Percentiles rank a stretch among this genome's conserved stretches.
Conservation (phyloP, 1,140 invertebrate species). For the Aphelenchoides fujianensis region DNA sequence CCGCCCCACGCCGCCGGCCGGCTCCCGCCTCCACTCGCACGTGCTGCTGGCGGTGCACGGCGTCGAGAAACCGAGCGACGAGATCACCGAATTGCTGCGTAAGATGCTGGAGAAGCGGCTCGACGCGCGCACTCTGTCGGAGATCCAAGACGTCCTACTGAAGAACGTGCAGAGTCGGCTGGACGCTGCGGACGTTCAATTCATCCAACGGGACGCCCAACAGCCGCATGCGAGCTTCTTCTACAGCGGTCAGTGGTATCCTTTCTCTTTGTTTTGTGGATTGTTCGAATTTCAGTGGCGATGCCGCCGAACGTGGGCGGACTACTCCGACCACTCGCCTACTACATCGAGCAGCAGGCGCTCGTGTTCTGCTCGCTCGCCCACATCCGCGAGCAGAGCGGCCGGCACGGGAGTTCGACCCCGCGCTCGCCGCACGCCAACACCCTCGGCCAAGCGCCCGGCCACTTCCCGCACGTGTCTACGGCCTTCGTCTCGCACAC, state of each 20-base stretch:
- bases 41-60: constrained; percentile 43
- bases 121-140: constrained; percentile 30
- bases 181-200: constrained; percentile 34
- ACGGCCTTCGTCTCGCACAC: constrained; percentile 30
- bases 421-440: too few relatives aligned
- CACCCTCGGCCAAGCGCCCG: too few relatives aligned
- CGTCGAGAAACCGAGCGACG: constrained; percentile 32
- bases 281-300: too few relatives aligned
- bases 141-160: constrained; percentile 44
- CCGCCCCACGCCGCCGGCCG: background rate
- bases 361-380: constrained; percentile 40
- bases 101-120: constrained; percentile 37
- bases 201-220: constrained; percentile 45
- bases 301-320: background rate
- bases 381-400: constrained; percentile 49
- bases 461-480: too few relatives aligned
- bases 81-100: constrained; percentile 37
- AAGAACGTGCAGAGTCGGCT: constrained; percentile 47
- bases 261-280: too few relatives aligned
- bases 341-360: constrained; percentile 42
- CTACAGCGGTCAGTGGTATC: too few relatives aligned
- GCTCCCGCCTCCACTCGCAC: background rate
- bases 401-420: constrained; percentile 12
- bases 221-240: constrained; percentile 31
- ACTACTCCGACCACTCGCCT: constrained; percentile 8